Percentiles rank a stretch among this genome's conserved stretches.
Conservation (phyloP, 2,888 invertebrate genomes). For the Caenorhabditis doughertyi region DNA sequence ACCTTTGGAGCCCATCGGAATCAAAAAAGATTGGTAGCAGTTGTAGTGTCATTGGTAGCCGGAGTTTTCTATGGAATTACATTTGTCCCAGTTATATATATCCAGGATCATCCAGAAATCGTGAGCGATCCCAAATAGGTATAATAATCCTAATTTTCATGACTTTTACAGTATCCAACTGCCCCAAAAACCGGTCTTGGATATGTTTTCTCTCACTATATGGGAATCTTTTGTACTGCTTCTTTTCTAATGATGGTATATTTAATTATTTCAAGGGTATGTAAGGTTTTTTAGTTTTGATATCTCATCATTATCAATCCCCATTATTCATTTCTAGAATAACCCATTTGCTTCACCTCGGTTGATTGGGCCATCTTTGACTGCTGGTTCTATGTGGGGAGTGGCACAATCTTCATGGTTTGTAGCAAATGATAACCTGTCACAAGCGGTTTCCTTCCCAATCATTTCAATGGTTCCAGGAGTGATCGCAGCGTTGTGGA, state of each 20-base stretch:
- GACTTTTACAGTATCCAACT: slow-evolving; percentile 73
- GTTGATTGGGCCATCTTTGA: slow-evolving; percentile 77
- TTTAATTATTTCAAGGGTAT: slow-evolving; percentile 42
- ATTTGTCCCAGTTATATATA: slow-evolving; percentile 84
- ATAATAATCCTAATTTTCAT: background rate
- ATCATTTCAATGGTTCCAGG: slow-evolving; percentile 84
- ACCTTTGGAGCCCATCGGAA: slow-evolving; percentile 42
- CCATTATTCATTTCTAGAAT: slow-evolving; percentile 75
- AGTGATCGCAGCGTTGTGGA: slow-evolving; percentile 83
- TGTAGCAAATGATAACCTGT: slow-evolving; percentile 84
- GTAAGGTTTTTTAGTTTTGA: too few species aligned
- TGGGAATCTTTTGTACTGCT: slow-evolving; percentile 84
- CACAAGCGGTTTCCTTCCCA: slow-evolving; percentile 84
- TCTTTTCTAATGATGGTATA: slow-evolving; percentile 82
- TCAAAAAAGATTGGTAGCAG: slow-evolving; percentile 75
- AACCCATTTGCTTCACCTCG: slow-evolving; percentile 83
- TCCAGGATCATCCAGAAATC: slow-evolving; percentile 82
- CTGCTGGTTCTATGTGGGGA: slow-evolving; percentile 84
- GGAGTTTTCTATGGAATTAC: slow-evolving; percentile 84
- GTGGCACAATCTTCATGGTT: slow-evolving; percentile 84
- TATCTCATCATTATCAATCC: background rate
- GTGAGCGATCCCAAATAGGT: slow-evolving; percentile 24
- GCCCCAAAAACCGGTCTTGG: slow-evolving; percentile 77
- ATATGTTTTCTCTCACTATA: slow-evolving; percentile 84
- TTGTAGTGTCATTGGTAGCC: slow-evolving; percentile 83